Conservation (phyloP, 37 sponge, comb jelly and placozoan species). For the Geodia barretti region DNA sequence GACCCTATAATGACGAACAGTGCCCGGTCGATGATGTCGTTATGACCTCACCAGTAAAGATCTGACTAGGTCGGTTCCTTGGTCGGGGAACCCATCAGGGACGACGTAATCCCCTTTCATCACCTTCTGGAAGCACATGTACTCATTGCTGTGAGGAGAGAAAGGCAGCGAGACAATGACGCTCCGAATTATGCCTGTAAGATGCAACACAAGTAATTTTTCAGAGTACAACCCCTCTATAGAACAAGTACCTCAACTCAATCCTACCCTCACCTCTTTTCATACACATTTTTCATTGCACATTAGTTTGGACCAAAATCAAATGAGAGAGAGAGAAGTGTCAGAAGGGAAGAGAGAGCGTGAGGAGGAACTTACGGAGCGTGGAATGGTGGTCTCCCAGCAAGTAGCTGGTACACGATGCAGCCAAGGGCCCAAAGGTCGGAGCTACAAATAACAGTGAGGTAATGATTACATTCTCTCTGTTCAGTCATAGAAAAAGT, state of each 20-base stretch:
- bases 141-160: slow-evolving; percentile 78
- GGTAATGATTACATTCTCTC: neutral
- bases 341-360: slow-evolving; percentile 24
- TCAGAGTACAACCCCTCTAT: no score
- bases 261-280: no score
- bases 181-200: neutral
- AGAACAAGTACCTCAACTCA: no score
- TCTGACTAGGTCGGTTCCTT: slow-evolving; percentile 70
- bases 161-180: neutral
- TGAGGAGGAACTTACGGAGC: slow-evolving; percentile 73
- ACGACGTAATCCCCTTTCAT: slow-evolving; percentile 79
- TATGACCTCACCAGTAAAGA: slow-evolving; percentile 73
- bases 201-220: neutral
- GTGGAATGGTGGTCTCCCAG: slow-evolving; percentile 95
- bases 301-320: no score
- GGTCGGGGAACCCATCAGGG: slow-evolving; percentile 91
- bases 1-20: neutral
- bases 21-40: neutral
- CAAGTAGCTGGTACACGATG: slow-evolving; percentile 86
- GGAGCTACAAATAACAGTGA: slow-evolving; percentile 83
- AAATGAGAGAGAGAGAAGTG: slow-evolving; percentile 13
- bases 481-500: slow-evolving; percentile 2
- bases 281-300: no score
- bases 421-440: slow-evolving; percentile 97
- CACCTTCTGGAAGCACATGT: slow-evolving; percentile 96